Base-by-base conservation (phyloP, 2,113 vertebrate species). In the Oriolus oriolus region DNA sequence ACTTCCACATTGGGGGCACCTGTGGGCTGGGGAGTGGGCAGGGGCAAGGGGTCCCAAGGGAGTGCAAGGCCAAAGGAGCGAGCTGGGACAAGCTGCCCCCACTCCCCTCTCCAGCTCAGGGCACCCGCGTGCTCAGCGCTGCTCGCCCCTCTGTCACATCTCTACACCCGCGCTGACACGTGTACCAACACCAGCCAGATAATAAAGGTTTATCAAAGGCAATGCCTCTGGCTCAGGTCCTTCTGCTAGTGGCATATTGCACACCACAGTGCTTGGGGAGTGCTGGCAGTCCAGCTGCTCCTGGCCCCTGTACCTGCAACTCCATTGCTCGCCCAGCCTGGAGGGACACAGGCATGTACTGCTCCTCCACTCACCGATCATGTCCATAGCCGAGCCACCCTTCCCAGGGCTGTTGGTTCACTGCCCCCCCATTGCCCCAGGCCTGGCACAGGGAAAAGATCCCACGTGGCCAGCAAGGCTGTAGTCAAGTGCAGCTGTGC, bases 151-250 rank as follows among this genome's bases (percentile, higher is more conserved):
- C 63, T 56, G 13, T 84, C 90, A 88, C 94, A 2, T 91, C 76
- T 80, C 70, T 71, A 78, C 86, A 94, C 85, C 64, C 0, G 8
- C 8, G 23, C 56, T 91, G 89, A 90, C 89, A 79, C 13, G 3
- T 95, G 82, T 97, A 92, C 66, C 84, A 61, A 74, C 88, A 96
- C 94, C 86, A 94, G 93, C 73, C 57, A 86, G 91, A 82, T 71
- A 97, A 97, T 97, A 97, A 97, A 91, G 37, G 74, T 93, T 84
- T 91, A 90, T 74, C 79, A 33, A 45, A 74, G 94, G 80, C 33
- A 42, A 57, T 1, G 22, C 45, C 68, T 94, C 68, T 16, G 33
- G 54, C 50, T 96, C 9, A 1, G n/a, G 49, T 95, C 61, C 28
- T 93, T 79, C 24, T 79, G 27, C 84, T 50, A 47, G 47, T 22